Conservation (phyloP, 2,797 vertebrate species). For the Sandelia bainsii region DNA sequence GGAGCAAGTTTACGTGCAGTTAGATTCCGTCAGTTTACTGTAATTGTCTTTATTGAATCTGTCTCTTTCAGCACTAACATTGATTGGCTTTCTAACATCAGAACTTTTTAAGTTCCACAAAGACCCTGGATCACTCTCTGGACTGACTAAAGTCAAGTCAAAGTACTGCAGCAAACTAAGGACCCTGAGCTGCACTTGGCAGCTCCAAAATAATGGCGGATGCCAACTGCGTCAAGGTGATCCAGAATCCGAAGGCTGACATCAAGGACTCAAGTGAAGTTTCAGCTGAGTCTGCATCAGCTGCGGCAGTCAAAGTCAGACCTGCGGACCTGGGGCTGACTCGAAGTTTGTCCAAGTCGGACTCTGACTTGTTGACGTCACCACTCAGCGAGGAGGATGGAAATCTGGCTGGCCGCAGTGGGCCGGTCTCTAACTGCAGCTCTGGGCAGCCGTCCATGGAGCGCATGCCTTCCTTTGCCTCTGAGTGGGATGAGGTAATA, state of each 20-base stretch:
- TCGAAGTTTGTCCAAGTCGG: slow-evolving; percentile 95
- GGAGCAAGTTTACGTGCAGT: slow-evolving; percentile 1
- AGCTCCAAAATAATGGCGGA: slow-evolving; percentile 73
- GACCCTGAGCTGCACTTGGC: slow-evolving; percentile 43
- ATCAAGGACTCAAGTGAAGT: slow-evolving; percentile 54
- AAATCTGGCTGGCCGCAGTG: slow-evolving; percentile 89
- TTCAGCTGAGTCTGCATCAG: slow-evolving; percentile 48
- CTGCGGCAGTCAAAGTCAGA: slow-evolving; percentile 77
- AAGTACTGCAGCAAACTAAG: slow-evolving; percentile 47
- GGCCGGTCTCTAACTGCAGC: slow-evolving; percentile 93
- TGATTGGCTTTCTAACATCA: slow-evolving; percentile 15
- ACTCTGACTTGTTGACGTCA: slow-evolving; percentile 95
- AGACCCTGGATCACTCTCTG: slow-evolving; percentile 35
- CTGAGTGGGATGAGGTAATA: slow-evolving; percentile 98
- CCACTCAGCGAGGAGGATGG: slow-evolving; percentile 90
- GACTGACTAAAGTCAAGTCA: slow-evolving; percentile 37
- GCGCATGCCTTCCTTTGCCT: slow-evolving; percentile 95
- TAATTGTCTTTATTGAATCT: slow-evolving; percentile 27
- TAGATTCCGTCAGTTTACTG: slow-evolving; percentile 4
- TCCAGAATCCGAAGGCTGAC: slow-evolving; percentile 44
- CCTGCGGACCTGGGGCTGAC: slow-evolving; percentile 91
- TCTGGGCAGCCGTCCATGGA: slow-evolving; percentile 89
- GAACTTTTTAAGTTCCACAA: slow-evolving; percentile 32
- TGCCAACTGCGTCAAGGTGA: slow-evolving; percentile 73
- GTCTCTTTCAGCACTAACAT: slow-evolving; percentile 38